Evolutionary conservation across 2,888 invertebrate genomes (phyloP).

Genomic region (Rotaria sp.): DNA sequence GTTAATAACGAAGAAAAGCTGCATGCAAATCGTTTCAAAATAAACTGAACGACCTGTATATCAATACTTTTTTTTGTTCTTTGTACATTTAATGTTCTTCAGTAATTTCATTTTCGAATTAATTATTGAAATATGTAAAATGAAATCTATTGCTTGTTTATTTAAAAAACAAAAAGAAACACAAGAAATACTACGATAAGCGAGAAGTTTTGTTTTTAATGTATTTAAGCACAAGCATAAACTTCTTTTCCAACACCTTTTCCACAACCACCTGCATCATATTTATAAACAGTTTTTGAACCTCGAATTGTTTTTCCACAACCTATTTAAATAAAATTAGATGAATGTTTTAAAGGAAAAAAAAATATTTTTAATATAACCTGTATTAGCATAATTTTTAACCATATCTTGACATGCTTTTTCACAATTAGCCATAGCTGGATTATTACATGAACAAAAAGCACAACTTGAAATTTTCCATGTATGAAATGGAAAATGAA

Average conservation of each 20-base stretch:
- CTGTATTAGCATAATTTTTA: not conserved
- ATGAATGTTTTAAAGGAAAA: not conserved
- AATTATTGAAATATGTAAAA: no score
- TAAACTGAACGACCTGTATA: no score
- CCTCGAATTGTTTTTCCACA: not conserved
- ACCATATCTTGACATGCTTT: not conserved
- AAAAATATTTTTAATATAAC: not conserved
- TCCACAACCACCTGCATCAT: not conserved
- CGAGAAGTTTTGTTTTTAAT: not conserved
- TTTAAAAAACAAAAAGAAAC: not conserved
- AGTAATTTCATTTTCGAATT: no score
- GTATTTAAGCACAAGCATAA: not conserved
- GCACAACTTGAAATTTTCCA: not conserved
- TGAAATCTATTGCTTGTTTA: not conserved
- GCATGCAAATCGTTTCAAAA: no score
- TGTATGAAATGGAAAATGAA: slow-evolving; percentile 17
- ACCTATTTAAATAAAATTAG: not conserved
- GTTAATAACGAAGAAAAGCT: no score
- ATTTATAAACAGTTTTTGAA: not conserved
- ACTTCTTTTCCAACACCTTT: not conserved
- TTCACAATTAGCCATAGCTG: slow-evolving; percentile 23
- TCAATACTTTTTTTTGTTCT: no score
- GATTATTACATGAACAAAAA: not conserved
- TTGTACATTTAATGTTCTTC: no score
- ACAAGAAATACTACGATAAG: not conserved